These are phyloP conservation scores for Accipiter cooperii DNA, from an alignment of 2,113 vertebrate genomes.

Conservation along the genomic window DNA sequence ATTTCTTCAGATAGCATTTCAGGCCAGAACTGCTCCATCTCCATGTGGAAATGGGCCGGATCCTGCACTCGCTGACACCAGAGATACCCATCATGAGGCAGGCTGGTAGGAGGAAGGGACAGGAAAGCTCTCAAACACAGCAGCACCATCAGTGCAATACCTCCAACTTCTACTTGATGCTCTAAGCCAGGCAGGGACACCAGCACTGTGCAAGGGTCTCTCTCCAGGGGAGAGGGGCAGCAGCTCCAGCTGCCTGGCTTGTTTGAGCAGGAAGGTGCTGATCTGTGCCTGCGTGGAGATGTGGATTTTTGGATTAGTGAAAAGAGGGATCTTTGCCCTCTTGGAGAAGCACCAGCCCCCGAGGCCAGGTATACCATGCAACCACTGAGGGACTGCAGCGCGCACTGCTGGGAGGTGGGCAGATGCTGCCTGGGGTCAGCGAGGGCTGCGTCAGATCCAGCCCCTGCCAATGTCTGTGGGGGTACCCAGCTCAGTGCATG, in stretches of 20 bases:
- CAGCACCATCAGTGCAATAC: too few relatives aligned
- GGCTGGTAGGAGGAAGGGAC: background rate
- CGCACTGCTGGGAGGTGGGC: background rate
- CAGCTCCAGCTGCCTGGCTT: background rate
- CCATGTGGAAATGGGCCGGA: background rate
- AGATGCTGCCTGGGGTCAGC: background rate
- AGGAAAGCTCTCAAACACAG: background rate
- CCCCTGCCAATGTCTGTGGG: accelerated
- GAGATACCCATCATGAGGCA: background rate
- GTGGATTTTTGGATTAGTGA: background rate
- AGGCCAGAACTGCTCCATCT: background rate
- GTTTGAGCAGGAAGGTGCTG: background rate
- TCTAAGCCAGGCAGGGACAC: background rate
- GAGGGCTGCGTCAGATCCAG: background rate
- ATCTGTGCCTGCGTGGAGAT: too few relatives aligned
- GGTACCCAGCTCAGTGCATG: background rate
- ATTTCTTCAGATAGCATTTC: background rate
- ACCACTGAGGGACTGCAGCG: too few relatives aligned
- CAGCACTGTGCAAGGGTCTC: background rate
- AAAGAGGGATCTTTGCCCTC: background rate
- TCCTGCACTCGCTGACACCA: background rate
- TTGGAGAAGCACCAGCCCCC: background rate
- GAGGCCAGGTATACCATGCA: background rate
- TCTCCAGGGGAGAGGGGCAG: background rate
- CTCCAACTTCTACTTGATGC: background rate